A percentile compares a stretch with the other conserved stretches of the same genome.
phyloP scores from a whole-genome alignment of 2,797 vertebrate species.

The Amphiprion clarkii region DNA sequence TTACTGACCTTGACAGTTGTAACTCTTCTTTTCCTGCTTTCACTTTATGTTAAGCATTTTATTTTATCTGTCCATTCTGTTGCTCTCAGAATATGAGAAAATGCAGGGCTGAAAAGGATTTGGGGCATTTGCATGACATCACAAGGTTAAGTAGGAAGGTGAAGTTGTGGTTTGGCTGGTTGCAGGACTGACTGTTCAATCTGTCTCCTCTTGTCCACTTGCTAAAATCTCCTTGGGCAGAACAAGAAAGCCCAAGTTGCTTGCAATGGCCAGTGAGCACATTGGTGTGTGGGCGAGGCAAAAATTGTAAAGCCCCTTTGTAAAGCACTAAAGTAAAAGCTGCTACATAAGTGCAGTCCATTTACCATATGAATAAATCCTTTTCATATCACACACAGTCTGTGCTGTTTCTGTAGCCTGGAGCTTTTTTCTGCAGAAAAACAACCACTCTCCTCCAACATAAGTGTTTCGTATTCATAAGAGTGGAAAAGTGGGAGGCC shows the following conservation, averaged over 20 bases:
- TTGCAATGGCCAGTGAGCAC: too few relatives aligned
- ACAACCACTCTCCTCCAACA: not conserved
- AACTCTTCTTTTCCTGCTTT: too few relatives aligned
- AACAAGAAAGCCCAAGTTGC: too few relatives aligned
- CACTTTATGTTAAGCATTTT: not conserved
- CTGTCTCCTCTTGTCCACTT: too few relatives aligned
- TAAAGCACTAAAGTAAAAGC: too few relatives aligned
- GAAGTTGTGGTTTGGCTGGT: constrained; percentile 2
- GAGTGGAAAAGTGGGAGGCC: not conserved
- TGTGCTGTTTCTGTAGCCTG: constrained; percentile 23
- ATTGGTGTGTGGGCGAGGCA: too few relatives aligned
- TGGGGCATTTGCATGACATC: constrained; percentile 23
- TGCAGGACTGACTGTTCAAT: too few relatives aligned
- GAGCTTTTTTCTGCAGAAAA: constrained; percentile 28
- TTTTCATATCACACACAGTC: constrained; percentile 35
- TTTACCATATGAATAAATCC: constrained; percentile 42
- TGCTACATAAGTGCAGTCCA: too few relatives aligned
- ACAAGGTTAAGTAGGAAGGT: constrained; percentile 4
- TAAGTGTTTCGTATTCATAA: constrained; percentile 38
- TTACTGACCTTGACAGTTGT: not conserved
- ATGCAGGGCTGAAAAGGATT: not conserved
- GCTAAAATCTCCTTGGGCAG: too few relatives aligned
- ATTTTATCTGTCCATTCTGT: not conserved
- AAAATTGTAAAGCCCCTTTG: too few relatives aligned
- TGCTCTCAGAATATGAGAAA: not conserved